A percentile compares a stretch with the other conserved stretches of the same genome.
Evolutionary conservation across 1,140 invertebrate species (phyloP).

Genomic region (Temnothorax longispinosus): DNA sequence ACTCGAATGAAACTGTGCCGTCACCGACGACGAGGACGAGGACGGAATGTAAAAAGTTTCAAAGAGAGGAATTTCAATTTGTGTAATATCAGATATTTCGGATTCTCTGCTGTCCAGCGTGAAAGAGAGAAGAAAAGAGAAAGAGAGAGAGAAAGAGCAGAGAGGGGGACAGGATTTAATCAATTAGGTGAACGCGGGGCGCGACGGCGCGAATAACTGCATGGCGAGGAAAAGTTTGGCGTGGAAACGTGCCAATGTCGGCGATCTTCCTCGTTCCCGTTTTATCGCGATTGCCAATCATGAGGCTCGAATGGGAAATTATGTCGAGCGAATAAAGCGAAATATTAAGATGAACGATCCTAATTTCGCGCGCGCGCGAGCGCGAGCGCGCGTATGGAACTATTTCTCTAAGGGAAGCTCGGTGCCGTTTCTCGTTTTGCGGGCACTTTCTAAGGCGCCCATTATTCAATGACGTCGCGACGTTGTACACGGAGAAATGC

Average conservation of each 20-base stretch:
- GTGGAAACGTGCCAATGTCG: constrained; percentile 63
- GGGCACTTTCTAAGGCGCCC: neutral
- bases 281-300: constrained; percentile 56
- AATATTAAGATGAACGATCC: constrained; percentile 44
- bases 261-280: constrained; percentile 23
- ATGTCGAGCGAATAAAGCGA: constrained; percentile 34
- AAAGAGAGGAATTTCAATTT: constrained; percentile 70
- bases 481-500: neutral
- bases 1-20: constrained; percentile 44
- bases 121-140: neutral
- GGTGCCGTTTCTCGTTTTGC: constrained; percentile 12
- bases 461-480: constrained; percentile 25
- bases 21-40: neutral
- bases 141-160: neutral
- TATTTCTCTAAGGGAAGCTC: constrained; percentile 19
- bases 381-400: neutral
- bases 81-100: constrained; percentile 71
- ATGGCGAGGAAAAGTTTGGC: constrained; percentile 51
- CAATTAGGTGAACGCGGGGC: constrained; percentile 61
- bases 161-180: constrained; percentile 53
- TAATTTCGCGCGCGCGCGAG: constrained; percentile 8
- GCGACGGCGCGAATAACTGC: constrained; percentile 54
- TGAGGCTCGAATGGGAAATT: constrained; percentile 49
- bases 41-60: constrained; percentile 64
- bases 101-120: constrained; percentile 45